phyloP scores from a whole-genome alignment of 2,888 invertebrate species.

The Dryobota labecula region DNA sequence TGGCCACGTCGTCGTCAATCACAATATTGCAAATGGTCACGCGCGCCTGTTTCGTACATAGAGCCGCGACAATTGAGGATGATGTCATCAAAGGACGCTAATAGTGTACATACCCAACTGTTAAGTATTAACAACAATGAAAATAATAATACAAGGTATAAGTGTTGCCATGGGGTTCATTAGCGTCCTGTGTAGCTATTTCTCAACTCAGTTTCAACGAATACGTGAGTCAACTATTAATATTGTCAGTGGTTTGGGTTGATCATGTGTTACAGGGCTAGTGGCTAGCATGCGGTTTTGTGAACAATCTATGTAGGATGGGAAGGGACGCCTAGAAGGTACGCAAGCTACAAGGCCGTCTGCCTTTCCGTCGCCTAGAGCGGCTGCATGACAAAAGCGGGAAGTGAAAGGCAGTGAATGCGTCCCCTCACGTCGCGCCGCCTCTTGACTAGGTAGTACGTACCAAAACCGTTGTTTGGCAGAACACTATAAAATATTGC shows the following conservation, averaged over 20 bases:
- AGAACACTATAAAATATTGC: conserved; percentile 58
- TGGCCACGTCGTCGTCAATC: conserved; percentile 54
- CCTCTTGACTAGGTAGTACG: conserved; percentile 70
- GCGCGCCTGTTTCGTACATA: conserved; percentile 57
- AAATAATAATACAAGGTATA: conserved; percentile 37
- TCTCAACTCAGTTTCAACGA: conserved; percentile 22
- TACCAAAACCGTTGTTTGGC: conserved; percentile 71
- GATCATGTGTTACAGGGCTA: conserved; percentile 31
- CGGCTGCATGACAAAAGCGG: conserved; percentile 88
- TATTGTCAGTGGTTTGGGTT: conserved; percentile 27
- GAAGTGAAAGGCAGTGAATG: conserved; percentile 91
- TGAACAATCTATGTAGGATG: conserved; percentile 76
- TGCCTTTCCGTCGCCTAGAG: conserved; percentile 87
- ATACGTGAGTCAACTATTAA: conserved; percentile 26
- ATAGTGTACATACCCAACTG: conserved; percentile 36
- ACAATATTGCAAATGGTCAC: conserved; percentile 60
- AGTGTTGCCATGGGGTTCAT: conserved; percentile 37
- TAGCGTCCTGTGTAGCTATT: conserved; percentile 34
- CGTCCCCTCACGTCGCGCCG: conserved; percentile 84
- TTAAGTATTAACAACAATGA: conserved; percentile 38
- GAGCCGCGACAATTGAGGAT: conserved; percentile 58
- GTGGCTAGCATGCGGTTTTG: conserved; percentile 40
- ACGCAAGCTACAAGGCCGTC: conserved; percentile 87
- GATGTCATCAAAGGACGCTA: conserved; percentile 71
- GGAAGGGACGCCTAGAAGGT: conserved; percentile 86